These are phyloP conservation scores for Ceyx melanurus DNA, from an alignment of 2,113 vertebrate genomes.

Conservation along the genomic window DNA sequence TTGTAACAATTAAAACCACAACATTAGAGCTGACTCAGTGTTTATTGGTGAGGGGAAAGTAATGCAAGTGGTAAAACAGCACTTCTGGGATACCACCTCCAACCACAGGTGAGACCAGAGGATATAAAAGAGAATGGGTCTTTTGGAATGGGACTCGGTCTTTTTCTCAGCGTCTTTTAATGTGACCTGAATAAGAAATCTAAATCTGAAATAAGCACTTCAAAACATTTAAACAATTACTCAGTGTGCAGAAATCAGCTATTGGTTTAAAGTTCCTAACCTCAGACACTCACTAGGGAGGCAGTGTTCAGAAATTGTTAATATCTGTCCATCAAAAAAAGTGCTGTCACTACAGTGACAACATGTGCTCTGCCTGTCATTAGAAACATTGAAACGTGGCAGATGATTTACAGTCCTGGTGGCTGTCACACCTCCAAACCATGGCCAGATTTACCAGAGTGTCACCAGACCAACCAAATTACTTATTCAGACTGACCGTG, in stretches of 20 bases:
- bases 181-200: background rate
- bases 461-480: background rate
- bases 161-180: background rate
- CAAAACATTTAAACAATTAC: background rate
- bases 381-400: background rate
- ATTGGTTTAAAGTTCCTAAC: background rate
- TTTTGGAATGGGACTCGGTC: background rate
- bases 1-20: slow-evolving; percentile 44
- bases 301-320: background rate
- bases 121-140: background rate
- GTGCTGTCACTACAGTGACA: background rate
- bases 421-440: background rate
- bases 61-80: background rate
- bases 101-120: background rate
- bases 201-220: background rate
- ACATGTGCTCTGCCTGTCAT: background rate
- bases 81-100: background rate
- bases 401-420: background rate
- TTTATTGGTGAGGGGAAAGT: background rate
- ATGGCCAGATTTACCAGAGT: background rate
- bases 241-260: background rate
- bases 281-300: background rate
- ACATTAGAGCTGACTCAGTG: slow-evolving; percentile 40
- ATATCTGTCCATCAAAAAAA: background rate
- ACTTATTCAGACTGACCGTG: fast-evolving